Evolutionary conservation across 2,888 invertebrate species (phyloP), one percentile per base, ranked within the genome.

Genomic region (Conistra vaccinii): DNA sequence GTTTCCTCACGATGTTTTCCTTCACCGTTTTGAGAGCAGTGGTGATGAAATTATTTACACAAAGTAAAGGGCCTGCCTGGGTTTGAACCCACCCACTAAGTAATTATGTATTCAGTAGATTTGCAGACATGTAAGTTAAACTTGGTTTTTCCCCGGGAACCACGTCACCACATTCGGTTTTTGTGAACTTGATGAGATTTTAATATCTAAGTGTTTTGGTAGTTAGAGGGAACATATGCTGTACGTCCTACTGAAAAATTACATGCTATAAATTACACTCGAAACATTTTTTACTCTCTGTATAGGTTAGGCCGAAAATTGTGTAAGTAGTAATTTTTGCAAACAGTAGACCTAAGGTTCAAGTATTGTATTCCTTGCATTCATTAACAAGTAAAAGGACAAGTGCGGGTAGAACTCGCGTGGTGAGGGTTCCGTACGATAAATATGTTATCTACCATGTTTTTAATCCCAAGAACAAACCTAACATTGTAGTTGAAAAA

Each of bases 181-280:
- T 65, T 78, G 67, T 55, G 26, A 20, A 48, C 29, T 51, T 81
- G 55, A 81, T 76, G 76, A 66, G 65, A 66, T 61, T 81, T 81
- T 79, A 79, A 79, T 81, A 69, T 76, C 32, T 76, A 6, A 55
- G 32, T 61, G 61, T 66, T 73, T 66, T 51, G 74, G 60, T 42
- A 73, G 65, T 78, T 80, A 66, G 39, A 20, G 48, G 6, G n/a
- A 61, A 61, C 29, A 23, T 45, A 23, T 20, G 20, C 20, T 48
- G 5, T 57, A 58, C 3, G 14, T 26, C 20, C 3, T n/a, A 3
- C 32, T 51, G 39, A 75, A 65, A 63, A 51, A 32, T 12, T 3
- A 0, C n/a, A 23, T 2, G 9, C 9, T 53, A 26, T 61, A 45
- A 35, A 75, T 66, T 61, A 45, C 53, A 60, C 7, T 29, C 26